Conservation (phyloP, 2,888 invertebrate genomes). For the Stenurella melanura region DNA sequence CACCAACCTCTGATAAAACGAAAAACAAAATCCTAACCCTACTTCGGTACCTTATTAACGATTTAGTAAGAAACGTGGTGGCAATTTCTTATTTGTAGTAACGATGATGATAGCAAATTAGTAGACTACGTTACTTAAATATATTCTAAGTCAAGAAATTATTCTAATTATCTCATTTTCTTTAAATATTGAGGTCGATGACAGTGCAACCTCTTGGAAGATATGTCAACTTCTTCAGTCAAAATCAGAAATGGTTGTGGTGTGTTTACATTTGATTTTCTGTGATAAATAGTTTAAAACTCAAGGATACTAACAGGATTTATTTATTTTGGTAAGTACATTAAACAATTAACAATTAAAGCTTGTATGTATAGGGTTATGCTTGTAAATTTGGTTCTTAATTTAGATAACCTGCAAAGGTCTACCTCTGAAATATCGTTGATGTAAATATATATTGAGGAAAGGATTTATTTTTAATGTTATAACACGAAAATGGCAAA, state of each 20-base stretch:
- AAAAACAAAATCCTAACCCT: not conserved
- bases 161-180: not conserved
- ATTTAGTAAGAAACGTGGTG: not conserved
- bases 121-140: not conserved
- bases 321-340: conserved; percentile 31
- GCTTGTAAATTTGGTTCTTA: not conserved
- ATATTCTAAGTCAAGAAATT: not conserved
- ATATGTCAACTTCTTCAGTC: conserved; percentile 47
- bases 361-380: not conserved
- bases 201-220: conserved; percentile 37
- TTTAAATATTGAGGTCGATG: conserved; percentile 33
- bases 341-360: not conserved
- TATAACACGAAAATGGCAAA: not conserved
- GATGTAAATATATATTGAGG: not conserved
- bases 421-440: not conserved
- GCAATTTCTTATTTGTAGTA: not conserved
- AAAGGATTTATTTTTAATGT: not conserved
- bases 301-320: conserved; percentile 35
- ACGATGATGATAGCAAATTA: not conserved
- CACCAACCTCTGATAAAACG: not conserved
- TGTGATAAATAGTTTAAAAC: conserved; percentile 41
- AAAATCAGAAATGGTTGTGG: conserved; percentile 47
- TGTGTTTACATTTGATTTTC: conserved; percentile 45
- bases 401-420: conserved; percentile 2
- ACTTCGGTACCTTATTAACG: not conserved